phyloP scores from a whole-genome alignment of 2,797 vertebrate species.

The Fistularia tabacaria region DNA sequence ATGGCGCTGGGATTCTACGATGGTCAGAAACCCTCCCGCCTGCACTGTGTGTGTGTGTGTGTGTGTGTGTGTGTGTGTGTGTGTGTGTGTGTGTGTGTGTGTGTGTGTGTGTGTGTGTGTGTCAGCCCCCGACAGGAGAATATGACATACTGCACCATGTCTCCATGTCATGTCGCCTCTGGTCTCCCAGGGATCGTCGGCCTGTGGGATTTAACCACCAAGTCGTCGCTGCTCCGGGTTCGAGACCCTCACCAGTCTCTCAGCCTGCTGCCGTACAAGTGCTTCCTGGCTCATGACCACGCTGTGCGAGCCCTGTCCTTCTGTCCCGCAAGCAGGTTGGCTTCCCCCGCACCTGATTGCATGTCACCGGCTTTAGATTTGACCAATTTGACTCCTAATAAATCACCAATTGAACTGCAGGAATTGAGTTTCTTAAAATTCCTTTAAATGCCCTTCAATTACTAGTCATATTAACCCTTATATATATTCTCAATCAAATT shows the following conservation, averaged over 20 bases:
- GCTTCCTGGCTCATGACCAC: slow-evolving; percentile 86
- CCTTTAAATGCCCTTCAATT: neutral
- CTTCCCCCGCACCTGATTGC: too few relatives aligned
- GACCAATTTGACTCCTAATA: too few relatives aligned
- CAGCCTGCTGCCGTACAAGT: slow-evolving; percentile 83
- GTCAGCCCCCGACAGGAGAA: neutral
- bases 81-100: neutral
- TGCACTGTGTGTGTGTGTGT: too few relatives aligned
- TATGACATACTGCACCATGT: neutral
- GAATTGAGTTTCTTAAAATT: too few relatives aligned
- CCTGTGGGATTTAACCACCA: slow-evolving; percentile 86
- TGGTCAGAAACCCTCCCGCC: slow-evolving; percentile 63
- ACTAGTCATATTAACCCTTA: too few relatives aligned
- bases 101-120: neutral
- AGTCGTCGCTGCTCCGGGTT: slow-evolving; percentile 81
- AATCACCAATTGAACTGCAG: too few relatives aligned
- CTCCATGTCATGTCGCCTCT: too few relatives aligned
- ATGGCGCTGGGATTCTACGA: slow-evolving; percentile 91
- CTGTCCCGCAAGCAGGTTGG: slow-evolving; percentile 92
- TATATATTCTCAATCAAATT: too few relatives aligned
- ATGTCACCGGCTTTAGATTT: too few relatives aligned
- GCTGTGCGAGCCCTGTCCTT: slow-evolving; percentile 83
- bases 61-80: neutral
- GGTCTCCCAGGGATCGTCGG: slow-evolving; percentile 80
- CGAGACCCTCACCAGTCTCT: slow-evolving; percentile 70